Percentiles rank a stretch among this genome's conserved stretches.
Conservation (phyloP, 2,888 invertebrate species). For the Orthonevra nobilis region DNA sequence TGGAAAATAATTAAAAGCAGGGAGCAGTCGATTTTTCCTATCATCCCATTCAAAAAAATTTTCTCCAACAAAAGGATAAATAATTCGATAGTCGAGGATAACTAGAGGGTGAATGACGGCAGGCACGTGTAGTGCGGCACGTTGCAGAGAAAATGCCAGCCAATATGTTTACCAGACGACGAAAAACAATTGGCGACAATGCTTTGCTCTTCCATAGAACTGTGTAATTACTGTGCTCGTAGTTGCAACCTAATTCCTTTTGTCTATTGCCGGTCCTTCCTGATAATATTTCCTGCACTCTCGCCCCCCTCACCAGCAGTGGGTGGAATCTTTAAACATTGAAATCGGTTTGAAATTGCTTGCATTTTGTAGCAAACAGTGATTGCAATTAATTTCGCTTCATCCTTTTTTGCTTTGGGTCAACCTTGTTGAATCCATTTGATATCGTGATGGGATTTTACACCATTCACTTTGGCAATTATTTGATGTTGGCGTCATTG, state of each 20-base stretch:
- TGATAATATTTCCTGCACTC: too few species aligned
- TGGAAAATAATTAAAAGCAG: constrained; percentile 56
- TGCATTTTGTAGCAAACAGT: constrained; percentile 63
- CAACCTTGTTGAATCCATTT: constrained; percentile 6
- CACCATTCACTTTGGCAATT: too few species aligned
- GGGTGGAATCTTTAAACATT: constrained; percentile 64
- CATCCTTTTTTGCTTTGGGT: constrained; percentile 5
- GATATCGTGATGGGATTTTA: background rate
- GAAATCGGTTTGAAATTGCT: constrained; percentile 64
- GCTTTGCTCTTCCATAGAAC: too few species aligned
- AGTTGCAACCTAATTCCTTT: constrained; percentile 35
- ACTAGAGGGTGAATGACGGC: constrained; percentile 1
- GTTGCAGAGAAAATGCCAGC: background rate
- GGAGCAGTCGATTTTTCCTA: constrained; percentile 15
- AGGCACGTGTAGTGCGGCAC: constrained; percentile 37
- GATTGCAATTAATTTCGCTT: constrained; percentile 59
- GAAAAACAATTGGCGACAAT: too few species aligned
- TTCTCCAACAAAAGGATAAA: constrained; percentile 50
- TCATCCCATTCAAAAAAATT: constrained; percentile 11
- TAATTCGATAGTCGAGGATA: constrained; percentile 43
- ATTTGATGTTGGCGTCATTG: constrained; percentile 31
- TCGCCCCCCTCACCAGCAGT: constrained; percentile 24
- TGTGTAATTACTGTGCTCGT: too few species aligned
- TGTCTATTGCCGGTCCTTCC: constrained; percentile 43
- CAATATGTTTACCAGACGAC: too few species aligned